These are phyloP conservation scores for Camponotus vicinus DNA, from an alignment of 1,140 invertebrate species.

Conservation along the genomic window DNA sequence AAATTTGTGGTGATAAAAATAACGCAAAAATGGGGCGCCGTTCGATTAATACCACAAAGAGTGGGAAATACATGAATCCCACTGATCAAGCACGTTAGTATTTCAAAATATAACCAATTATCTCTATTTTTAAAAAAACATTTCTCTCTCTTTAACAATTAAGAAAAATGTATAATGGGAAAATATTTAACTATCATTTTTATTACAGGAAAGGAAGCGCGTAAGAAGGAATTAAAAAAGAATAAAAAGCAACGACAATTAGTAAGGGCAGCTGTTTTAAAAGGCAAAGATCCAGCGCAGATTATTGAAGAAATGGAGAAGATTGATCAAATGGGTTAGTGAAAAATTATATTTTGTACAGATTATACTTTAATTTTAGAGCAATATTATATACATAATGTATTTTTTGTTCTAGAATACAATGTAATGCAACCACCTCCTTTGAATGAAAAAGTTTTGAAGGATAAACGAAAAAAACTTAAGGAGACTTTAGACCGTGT, in stretches of 20 bases:
- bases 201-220: constrained; percentile 96
- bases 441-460: constrained; percentile 98
- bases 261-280: constrained; percentile 98
- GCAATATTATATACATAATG: background rate
- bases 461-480: constrained; percentile 98
- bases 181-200: constrained; percentile 41
- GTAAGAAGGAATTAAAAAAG: constrained; percentile 99
- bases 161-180: background rate
- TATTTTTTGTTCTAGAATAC: constrained; percentile 91
- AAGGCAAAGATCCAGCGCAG: constrained; percentile 98
- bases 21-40: constrained; percentile 94
- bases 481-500: constrained; percentile 98
- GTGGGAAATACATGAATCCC: constrained; percentile 99
- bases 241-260: constrained; percentile 98
- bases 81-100: constrained; percentile 99
- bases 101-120: constrained; percentile 65
- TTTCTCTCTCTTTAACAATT: background rate
- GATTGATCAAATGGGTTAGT: constrained; percentile 98
- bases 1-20: background rate
- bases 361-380: constrained; percentile 16
- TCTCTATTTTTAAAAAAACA: constrained; percentile 12
- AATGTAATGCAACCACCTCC: constrained; percentile 97
- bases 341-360: constrained; percentile 8
- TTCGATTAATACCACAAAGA: constrained; percentile 99
- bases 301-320: constrained; percentile 98